A percentile compares a stretch with the other conserved stretches of the same genome.
Conservation (phyloP, 2,113 vertebrate species). For the Otus sunia region DNA sequence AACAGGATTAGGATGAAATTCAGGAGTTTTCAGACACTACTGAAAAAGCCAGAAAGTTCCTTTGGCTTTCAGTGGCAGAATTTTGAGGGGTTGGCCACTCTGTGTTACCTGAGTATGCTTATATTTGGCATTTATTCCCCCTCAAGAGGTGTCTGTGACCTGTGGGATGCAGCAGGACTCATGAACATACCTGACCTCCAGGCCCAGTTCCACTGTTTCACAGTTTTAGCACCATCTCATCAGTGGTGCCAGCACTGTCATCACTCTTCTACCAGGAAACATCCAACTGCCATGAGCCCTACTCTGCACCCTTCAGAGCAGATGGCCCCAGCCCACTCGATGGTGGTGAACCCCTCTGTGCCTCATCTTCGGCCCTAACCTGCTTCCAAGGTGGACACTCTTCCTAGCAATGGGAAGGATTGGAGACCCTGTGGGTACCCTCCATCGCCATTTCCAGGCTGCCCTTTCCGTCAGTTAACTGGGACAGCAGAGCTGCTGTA, state of each 20-base stretch:
- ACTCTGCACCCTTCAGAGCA: neutral
- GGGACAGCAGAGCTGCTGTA: neutral
- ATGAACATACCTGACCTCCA: rapidly evolving
- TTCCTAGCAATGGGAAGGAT: neutral
- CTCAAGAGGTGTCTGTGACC: neutral
- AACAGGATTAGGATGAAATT: neutral
- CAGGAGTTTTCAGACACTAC: neutral
- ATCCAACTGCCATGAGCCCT: neutral
- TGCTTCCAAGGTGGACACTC: neutral
- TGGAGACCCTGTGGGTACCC: neutral
- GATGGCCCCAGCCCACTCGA: rapidly evolving
- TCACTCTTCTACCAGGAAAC: neutral
- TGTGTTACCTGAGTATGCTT: neutral
- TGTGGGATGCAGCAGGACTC: neutral
- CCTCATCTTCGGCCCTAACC: neutral
- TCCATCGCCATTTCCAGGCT: rapidly evolving
- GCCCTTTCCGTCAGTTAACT: neutral
- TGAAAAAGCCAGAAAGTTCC: neutral
- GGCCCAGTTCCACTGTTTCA: neutral
- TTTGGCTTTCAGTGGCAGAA: neutral
- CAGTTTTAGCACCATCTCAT: neutral
- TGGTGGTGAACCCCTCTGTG: neutral
- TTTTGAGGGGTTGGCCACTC: neutral
- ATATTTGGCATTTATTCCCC: neutral
- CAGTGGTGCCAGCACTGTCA: neutral